phyloP scores from a whole-genome alignment of 2,113 vertebrate genomes.

The Brachyistius frenatus region DNA sequence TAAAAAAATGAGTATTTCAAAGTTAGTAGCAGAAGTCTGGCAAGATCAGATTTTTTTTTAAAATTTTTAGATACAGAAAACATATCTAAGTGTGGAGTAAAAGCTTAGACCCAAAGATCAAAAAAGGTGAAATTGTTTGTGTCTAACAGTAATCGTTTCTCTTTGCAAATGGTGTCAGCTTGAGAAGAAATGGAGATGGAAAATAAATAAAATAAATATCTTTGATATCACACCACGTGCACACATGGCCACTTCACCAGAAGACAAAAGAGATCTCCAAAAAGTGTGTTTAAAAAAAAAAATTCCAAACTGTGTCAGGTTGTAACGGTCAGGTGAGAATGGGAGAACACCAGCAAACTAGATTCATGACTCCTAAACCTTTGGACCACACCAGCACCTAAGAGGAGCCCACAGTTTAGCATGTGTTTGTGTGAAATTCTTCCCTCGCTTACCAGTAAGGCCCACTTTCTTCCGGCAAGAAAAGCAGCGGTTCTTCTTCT shows the following conservation, averaged over 20 bases:
- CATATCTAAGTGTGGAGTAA: not conserved
- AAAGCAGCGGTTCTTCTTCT: slow-evolving; percentile 93
- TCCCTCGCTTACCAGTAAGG: slow-evolving; percentile 87
- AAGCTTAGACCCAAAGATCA: not conserved
- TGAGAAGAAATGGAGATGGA: not conserved
- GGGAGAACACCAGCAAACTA: not conserved
- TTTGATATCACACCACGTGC: not conserved
- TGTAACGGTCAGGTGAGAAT: not conserved
- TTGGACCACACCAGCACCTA: not conserved
- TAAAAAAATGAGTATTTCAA: no score
- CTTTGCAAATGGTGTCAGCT: not conserved
- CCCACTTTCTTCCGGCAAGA: slow-evolving; percentile 93
- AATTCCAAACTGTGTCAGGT: not conserved
- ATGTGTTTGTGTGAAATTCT: not conserved
- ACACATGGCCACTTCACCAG: not conserved
- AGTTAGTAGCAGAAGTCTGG: no score
- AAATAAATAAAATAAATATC: not conserved
- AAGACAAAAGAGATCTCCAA: not conserved
- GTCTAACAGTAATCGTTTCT: not conserved
- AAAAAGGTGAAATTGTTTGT: no score
- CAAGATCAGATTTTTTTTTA: no score
- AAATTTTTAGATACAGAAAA: not conserved
- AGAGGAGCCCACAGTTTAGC: not conserved
- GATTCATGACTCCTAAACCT: slow-evolving; percentile 1
- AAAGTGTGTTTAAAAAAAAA: not conserved